Base-by-base conservation (phyloP, 2,113 vertebrate genomes). In the Chamaea fasciata region DNA sequence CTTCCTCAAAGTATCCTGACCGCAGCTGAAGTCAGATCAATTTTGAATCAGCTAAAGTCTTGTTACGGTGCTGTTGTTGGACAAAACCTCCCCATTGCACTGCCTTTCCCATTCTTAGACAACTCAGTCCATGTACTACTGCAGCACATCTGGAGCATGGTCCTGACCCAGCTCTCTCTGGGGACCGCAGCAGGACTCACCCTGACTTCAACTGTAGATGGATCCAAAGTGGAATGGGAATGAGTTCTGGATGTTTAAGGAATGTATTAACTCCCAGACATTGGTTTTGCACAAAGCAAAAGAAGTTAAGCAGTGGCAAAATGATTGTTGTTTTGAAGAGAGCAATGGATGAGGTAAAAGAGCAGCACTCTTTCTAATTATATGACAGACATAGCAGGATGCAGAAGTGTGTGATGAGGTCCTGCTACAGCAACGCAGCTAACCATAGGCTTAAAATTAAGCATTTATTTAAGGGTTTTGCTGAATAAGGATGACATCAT, bases 401-500 rank as follows among this genome's bases (percentile, higher is more conserved):
- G 70, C 42, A 55, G 71, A 92, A 84, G 31, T 53, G 79, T 74
- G 33, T 50, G 74, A 73, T 71, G 64, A 89, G 73, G 69, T 3
- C 19, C 44, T 3, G 5, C 47, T 83, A 68, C 39, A 90, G 67
- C 70, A 85, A 94, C 11, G 5, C 63, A 78, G 33, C 86, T 96
- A 96, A 92, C 71, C 76, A 53, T 19, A 62, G 71, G 73, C 87
- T 95, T 95, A 92, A 93, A 96, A 93, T 90, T 94, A 86, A 91
- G 67, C 68, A 94, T 82, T 91, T 91, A 70, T 94, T 78, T 80
- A 82, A 94, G 74, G 52, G 47, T 88, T 93, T 96, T 93, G 86
- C 92, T 97, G 94, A 93, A 97, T 93, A 96, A 94, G 92, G 82
- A 94, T 96, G 90, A 96, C 92, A 95, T 97, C 94, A 93, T 89